Conservation (phyloP, 2,888 invertebrate species). For the Ophraella communa region DNA sequence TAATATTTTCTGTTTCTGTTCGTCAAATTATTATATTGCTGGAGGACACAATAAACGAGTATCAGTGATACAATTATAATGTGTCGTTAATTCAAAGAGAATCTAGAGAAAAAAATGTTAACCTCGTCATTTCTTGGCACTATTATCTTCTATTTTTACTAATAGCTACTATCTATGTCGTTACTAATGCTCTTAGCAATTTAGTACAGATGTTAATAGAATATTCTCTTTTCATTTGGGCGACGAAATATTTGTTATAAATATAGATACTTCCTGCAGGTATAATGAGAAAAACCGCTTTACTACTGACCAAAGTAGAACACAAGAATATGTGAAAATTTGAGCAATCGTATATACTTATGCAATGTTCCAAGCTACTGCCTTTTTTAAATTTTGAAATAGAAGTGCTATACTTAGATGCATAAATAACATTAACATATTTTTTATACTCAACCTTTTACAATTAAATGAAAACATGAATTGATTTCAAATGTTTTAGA, state of each 20-base stretch:
- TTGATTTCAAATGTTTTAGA: too few species aligned
- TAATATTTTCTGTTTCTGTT: neutral
- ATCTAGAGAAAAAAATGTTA: neutral
- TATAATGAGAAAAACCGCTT: neutral
- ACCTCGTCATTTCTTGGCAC: slow-evolving; percentile 5
- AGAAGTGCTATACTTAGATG: neutral
- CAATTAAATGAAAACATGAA: too few species aligned
- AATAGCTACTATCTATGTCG: neutral
- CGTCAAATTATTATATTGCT: too few species aligned
- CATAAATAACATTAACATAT: too few species aligned
- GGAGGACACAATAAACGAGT: too few species aligned
- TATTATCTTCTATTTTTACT: slow-evolving; percentile 7
- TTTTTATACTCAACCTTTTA: too few species aligned
- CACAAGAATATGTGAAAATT: neutral
- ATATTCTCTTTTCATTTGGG: neutral
- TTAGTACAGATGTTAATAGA: slow-evolving; percentile 1
- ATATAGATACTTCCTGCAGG: slow-evolving; percentile 3
- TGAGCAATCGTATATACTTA: too few species aligned
- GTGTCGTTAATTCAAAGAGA: neutral
- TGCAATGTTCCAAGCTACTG: neutral
- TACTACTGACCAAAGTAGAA: neutral
- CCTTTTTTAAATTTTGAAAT: neutral
- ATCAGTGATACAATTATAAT: too few species aligned
- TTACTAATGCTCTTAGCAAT: neutral
- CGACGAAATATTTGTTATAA: neutral